Conservation (phyloP, 2,797 vertebrate species). For the Sebastes minor region DNA sequence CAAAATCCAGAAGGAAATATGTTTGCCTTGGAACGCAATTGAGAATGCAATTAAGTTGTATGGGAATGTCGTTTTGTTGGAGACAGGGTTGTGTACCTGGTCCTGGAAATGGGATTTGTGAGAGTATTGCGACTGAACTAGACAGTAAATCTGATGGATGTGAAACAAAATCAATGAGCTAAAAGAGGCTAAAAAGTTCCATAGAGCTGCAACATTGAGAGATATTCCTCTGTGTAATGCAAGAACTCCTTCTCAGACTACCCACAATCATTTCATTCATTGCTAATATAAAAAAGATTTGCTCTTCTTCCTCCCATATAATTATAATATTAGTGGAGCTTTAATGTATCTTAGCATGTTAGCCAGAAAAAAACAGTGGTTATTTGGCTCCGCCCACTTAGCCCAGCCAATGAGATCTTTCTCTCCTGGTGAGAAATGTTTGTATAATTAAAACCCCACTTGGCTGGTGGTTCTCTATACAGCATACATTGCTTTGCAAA, state of each 20-base stretch:
- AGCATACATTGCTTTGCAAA: constrained; percentile 40
- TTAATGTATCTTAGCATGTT: constrained; percentile 30
- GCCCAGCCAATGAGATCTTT: constrained; percentile 36
- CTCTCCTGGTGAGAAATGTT: constrained; percentile 40
- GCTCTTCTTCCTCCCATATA: constrained; percentile 33
- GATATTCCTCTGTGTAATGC: background rate
- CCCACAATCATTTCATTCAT: constrained; percentile 18
- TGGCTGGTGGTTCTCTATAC: constrained; percentile 1
- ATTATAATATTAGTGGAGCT: constrained; percentile 58
- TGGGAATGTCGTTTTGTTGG: no score
- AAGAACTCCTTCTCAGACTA: constrained; percentile 15
- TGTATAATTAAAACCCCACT: constrained; percentile 52
- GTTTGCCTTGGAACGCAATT: no score
- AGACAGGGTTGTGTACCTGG: background rate
- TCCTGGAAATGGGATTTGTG: background rate
- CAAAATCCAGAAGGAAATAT: no score
- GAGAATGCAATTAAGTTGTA: no score
- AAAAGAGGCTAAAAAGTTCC: background rate
- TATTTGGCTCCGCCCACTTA: constrained; percentile 20
- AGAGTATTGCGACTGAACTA: background rate
- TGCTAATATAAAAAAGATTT: constrained; percentile 32
- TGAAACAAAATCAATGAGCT: background rate
- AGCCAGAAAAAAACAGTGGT: constrained; percentile 39
- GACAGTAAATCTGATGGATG: no score
- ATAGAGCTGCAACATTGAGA: background rate